Percentiles rank a stretch among this genome's conserved stretches.
phyloP scores from a whole-genome alignment of 2,113 vertebrate species.

The Pachypanchax playfairii region DNA sequence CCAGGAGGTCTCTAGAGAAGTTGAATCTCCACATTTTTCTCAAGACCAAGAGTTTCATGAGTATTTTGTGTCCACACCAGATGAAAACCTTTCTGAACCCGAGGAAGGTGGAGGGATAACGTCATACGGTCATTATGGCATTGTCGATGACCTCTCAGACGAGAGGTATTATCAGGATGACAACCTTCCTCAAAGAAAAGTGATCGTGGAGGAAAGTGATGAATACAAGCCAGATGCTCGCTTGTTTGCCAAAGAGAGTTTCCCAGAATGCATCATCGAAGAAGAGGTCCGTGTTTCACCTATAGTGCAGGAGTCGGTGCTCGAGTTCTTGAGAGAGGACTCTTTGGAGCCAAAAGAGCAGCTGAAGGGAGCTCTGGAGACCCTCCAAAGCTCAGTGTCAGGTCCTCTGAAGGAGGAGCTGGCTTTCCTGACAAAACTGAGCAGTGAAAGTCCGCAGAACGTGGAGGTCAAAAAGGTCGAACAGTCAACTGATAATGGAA shows the following conservation, averaged over 20 bases:
- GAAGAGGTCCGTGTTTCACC: slow-evolving; percentile 91
- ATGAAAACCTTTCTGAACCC: slow-evolving; percentile 80
- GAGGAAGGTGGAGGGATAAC: slow-evolving; percentile 81
- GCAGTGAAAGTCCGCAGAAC: slow-evolving; percentile 69
- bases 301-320: slow-evolving; percentile 85
- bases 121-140: slow-evolving; percentile 85
- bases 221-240: slow-evolving; percentile 47
- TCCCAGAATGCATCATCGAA: slow-evolving; percentile 84
- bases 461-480: slow-evolving; percentile 86
- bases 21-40: slow-evolving; percentile 66
- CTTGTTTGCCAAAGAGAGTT: slow-evolving; percentile 58
- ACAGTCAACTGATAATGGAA: slow-evolving; percentile 76
- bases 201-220: slow-evolving; percentile 64
- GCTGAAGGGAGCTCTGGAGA: slow-evolving; percentile 86
- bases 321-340: slow-evolving; percentile 81
- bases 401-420: slow-evolving; percentile 88
- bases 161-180: slow-evolving; percentile 80
- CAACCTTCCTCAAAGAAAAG: slow-evolving; percentile 33
- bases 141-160: slow-evolving; percentile 80
- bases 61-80: slow-evolving; percentile 93
- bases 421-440: slow-evolving; percentile 81
- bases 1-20: slow-evolving; percentile 65
- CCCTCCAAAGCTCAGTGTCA: slow-evolving; percentile 85
- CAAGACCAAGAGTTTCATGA: slow-evolving; percentile 81
- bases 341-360: slow-evolving; percentile 86